Conservation (phyloP, 2,113 vertebrate species). For the Podarcis muralis region DNA sequence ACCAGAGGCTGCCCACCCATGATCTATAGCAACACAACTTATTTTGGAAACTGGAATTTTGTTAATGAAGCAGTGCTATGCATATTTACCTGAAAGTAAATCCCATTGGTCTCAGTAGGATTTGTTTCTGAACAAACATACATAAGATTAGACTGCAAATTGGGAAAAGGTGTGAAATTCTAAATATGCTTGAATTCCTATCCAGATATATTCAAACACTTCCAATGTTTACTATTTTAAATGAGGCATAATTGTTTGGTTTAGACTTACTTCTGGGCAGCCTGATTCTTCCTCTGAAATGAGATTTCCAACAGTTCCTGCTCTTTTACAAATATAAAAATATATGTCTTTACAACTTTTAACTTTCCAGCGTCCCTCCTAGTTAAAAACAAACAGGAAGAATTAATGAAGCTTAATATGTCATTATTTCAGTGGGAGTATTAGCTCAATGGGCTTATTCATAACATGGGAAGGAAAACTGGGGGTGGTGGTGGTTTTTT, state of each 20-base stretch:
- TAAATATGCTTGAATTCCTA: not conserved
- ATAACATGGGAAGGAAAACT: slow-evolving; percentile 11
- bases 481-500: not conserved
- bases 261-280: slow-evolving; percentile 83
- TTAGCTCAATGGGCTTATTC: not conserved
- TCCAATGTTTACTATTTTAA: not conserved
- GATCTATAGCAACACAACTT: not conserved
- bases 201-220: slow-evolving; percentile 1
- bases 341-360: slow-evolving; percentile 80
- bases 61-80: not conserved
- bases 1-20: too few species aligned
- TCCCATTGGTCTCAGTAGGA: not conserved
- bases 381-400: slow-evolving; percentile 15
- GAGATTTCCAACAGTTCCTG: slow-evolving; percentile 62
- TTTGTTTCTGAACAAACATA: not conserved
- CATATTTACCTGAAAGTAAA: not conserved
- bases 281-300: slow-evolving; percentile 65
- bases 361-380: slow-evolving; percentile 86
- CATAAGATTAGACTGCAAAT: slow-evolving; percentile 6
- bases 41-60: not conserved
- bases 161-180: not conserved
- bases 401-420: not conserved
- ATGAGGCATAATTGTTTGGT: not conserved
- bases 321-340: slow-evolving; percentile 82
- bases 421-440: slow-evolving; percentile 15